Percentiles rank a stretch among this genome's conserved stretches.
phyloP scores from a whole-genome alignment of 2,113 vertebrate genomes.

The Pica pica region DNA sequence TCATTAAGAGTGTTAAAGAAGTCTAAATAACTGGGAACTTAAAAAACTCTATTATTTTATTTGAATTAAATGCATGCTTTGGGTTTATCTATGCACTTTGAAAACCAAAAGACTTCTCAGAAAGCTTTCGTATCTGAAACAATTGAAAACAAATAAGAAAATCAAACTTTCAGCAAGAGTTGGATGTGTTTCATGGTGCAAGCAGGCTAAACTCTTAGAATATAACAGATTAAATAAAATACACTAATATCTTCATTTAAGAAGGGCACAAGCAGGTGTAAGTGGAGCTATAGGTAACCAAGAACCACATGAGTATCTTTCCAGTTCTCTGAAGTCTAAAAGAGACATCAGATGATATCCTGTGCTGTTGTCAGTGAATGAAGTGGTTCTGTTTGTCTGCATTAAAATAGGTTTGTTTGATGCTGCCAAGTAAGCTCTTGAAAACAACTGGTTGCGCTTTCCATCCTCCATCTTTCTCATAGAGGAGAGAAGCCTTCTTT shows the following conservation, averaged over 20 bases:
- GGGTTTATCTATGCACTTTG: background rate
- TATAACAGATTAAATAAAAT: background rate
- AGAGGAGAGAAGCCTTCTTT: background rate
- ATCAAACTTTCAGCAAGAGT: background rate
- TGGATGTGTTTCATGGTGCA: background rate
- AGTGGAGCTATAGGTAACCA: background rate
- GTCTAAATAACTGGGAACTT: background rate
- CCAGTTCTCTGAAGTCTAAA: background rate
- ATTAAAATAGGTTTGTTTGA: background rate
- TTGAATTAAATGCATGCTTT: background rate
- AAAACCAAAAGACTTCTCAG: background rate
- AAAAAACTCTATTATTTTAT: background rate
- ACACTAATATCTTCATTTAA: background rate
- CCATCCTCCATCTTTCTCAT: background rate
- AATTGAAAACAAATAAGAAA: background rate
- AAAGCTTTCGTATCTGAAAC: background rate
- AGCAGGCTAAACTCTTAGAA: background rate
- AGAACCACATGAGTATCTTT: background rate
- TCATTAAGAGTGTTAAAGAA: background rate
- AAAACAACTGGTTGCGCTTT: background rate
- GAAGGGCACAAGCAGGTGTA: background rate
- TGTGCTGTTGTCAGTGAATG: background rate
- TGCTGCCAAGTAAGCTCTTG: background rate
- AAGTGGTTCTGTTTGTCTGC: background rate
- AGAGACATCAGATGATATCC: background rate